phyloP scores from a whole-genome alignment of 2,888 invertebrate genomes.

The Mesorhabditis belari region DNA sequence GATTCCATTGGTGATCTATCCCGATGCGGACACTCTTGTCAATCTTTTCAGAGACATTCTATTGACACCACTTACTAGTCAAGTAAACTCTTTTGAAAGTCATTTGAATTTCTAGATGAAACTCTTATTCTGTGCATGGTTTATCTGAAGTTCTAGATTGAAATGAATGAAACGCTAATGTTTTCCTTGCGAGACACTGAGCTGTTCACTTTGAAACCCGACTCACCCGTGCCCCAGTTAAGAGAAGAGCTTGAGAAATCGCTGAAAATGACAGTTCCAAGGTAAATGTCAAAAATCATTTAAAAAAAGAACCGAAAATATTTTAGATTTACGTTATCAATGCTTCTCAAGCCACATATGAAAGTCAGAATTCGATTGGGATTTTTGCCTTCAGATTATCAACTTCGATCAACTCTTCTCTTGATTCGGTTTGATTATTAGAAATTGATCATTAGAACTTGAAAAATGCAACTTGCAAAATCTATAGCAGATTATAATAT shows the following conservation, averaged over 20 bases:
- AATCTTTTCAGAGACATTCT: constrained; percentile 51
- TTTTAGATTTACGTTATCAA: constrained; percentile 58
- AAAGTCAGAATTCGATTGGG: constrained; percentile 55
- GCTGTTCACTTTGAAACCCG: constrained; percentile 46
- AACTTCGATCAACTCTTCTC: constrained; percentile 56
- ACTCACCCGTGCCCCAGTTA: constrained; percentile 53
- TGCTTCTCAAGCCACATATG: constrained; percentile 63
- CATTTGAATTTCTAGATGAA: too few relatives aligned
- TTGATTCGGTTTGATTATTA: constrained; percentile 55
- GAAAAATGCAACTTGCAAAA: too few relatives aligned
- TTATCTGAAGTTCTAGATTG: constrained; percentile 32
- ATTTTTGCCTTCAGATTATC: constrained; percentile 58
- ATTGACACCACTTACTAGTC: constrained; percentile 16
- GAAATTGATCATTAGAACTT: too few relatives aligned
- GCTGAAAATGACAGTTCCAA: constrained; percentile 5
- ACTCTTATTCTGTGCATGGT: not conserved
- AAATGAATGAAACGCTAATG: constrained; percentile 57
- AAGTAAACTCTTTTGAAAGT: constrained; percentile 17
- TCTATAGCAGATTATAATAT: too few relatives aligned
- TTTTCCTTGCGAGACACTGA: constrained; percentile 55
- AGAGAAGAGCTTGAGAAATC: constrained; percentile 55
- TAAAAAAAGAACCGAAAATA: not conserved
- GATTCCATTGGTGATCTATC: constrained; percentile 66
- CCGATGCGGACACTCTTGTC: constrained; percentile 61
- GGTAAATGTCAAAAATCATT: constrained; percentile 7